phyloP scores from a whole-genome alignment of 2,797 vertebrate species.

The Darevskia nairensis region DNA sequence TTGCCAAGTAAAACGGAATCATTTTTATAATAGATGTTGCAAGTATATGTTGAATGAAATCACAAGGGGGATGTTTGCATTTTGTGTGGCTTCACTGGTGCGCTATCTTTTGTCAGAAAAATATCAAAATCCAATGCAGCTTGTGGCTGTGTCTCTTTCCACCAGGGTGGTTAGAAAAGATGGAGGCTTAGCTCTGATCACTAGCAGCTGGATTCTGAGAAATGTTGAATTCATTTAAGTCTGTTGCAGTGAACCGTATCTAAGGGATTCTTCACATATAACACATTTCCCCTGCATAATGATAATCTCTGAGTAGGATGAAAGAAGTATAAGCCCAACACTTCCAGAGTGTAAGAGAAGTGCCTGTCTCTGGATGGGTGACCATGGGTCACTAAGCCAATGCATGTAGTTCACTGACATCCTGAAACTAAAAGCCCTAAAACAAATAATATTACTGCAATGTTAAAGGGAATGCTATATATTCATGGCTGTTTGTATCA shows the following conservation, averaged over 20 bases:
- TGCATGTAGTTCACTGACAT: not conserved
- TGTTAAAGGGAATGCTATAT: not conserved
- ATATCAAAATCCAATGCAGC: conserved; percentile 23
- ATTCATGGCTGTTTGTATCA: not conserved
- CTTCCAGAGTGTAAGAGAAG: not conserved
- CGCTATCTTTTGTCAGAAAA: rapidly evolving
- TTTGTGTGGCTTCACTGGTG: conserved; percentile 18
- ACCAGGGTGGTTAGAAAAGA: not conserved
- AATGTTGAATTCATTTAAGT: conserved; percentile 2
- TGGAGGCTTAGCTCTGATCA: not conserved
- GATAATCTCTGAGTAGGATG: not conserved
- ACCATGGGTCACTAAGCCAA: not conserved
- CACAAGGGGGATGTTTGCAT: not conserved
- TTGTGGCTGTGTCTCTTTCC: conserved; percentile 10
- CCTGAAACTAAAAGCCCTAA: not conserved
- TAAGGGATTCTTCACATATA: not conserved
- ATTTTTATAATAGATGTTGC: not conserved
- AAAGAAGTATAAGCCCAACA: not conserved
- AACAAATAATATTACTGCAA: not conserved
- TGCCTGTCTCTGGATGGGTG: not conserved
- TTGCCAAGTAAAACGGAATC: not conserved
- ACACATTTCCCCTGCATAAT: not conserved
- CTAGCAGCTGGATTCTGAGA: not conserved
- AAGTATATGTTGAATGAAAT: conserved; percentile 32
- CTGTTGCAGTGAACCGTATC: not conserved